Conservation (phyloP, 1,140 invertebrate species). For the Panulirus ornatus region DNA sequence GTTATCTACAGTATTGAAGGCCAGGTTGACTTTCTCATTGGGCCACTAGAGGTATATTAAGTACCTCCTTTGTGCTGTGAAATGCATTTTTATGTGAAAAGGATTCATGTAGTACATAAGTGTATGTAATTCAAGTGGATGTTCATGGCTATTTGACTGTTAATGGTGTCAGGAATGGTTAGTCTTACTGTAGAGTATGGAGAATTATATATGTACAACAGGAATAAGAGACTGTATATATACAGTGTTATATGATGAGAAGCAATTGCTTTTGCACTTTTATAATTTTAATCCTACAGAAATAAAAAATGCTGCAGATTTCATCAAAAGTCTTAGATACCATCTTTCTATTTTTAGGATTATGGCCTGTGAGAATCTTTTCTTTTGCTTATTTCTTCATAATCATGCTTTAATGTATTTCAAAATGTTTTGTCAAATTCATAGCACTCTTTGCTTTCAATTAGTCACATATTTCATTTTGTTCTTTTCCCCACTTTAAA, state of each 20-base stretch:
- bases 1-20: too few relatives aligned
- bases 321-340: too few relatives aligned
- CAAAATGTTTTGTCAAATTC: too few relatives aligned
- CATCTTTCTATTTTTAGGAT: too few relatives aligned
- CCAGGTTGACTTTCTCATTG: too few relatives aligned
- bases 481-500: too few relatives aligned
- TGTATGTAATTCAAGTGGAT: neutral
- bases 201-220: conserved; percentile 12
- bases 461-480: too few relatives aligned
- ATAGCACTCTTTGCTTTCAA: too few relatives aligned
- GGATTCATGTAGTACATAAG: neutral
- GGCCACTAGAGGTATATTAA: too few relatives aligned
- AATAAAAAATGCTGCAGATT: conserved; percentile 28
- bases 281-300: conserved; percentile 56
- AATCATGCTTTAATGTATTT: too few relatives aligned
- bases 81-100: neutral
- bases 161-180: neutral
- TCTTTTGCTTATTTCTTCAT: too few relatives aligned
- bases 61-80: conserved; percentile 16
- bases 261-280: conserved; percentile 65
- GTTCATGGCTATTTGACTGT: neutral
- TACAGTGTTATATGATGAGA: conserved; percentile 32
- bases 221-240: conserved; percentile 13
- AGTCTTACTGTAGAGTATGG: conserved; percentile 1
- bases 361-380: too few relatives aligned